phyloP scores from a whole-genome alignment of 2,113 vertebrate genomes.

The Laticauda laticaudata region DNA sequence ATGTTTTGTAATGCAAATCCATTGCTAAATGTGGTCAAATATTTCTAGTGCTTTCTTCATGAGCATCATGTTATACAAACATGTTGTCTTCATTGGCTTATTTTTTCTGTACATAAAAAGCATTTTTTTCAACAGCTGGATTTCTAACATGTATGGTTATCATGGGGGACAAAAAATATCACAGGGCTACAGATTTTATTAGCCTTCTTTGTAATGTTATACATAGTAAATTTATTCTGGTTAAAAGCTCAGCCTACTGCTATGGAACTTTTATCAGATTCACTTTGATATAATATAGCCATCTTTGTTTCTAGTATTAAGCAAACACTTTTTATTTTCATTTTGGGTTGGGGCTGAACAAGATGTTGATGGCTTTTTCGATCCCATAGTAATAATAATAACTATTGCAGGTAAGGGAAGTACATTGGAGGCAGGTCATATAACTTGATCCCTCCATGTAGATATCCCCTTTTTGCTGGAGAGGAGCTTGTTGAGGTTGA shows the following conservation, averaged over 20 bases:
- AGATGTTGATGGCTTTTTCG: neutral
- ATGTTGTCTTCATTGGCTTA: neutral
- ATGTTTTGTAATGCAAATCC: neutral
- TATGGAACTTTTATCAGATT: neutral
- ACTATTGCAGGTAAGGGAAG: neutral
- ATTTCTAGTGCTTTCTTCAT: neutral
- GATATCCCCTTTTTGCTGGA: too few relatives aligned
- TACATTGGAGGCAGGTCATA: neutral
- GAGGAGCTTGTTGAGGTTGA: too few relatives aligned
- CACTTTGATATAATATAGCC: neutral
- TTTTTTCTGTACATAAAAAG: neutral
- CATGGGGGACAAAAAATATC: neutral
- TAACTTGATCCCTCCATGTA: neutral
- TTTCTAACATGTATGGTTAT: neutral
- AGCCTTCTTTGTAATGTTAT: neutral
- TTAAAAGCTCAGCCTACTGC: neutral
- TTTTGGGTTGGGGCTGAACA: neutral
- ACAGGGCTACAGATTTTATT: neutral
- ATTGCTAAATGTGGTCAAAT: neutral
- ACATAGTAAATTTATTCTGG: neutral
- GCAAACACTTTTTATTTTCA: neutral
- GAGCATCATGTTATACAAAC: neutral
- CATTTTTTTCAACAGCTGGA: neutral
- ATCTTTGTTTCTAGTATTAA: neutral
- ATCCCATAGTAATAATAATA: neutral